Base-by-base conservation (phyloP, 2,888 invertebrate species). In the Yponomeuta plumbellus region DNA sequence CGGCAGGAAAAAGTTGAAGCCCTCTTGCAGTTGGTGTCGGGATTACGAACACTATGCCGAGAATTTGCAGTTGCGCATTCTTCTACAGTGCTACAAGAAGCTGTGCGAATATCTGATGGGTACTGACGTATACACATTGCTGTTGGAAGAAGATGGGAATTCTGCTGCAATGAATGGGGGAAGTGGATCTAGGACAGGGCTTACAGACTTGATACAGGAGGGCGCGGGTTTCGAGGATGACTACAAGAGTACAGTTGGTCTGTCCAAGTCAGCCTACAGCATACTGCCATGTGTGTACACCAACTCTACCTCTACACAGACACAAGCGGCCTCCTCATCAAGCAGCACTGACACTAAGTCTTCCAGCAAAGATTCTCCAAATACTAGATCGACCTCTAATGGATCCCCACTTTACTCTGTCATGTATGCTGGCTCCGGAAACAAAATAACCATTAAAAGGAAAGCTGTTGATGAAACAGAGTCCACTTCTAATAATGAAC, bases 1-100 rank as follows among this genome's bases (percentile, higher is more conserved):
- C 63, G 96, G 96, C 4, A 94, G 95, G 73, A 97, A 97, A 86
- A 95, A 95, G 80, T 91, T 97, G 64, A 96, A 96, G 78, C 97
- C 97, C 0, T 93, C 95, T 0, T 98, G 98, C 82, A 92, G 93
- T 73, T 95, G 95, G 94, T 98, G 98, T 83, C 95, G 95, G 82
- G 96, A 97, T 77, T 96, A 96, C 76, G 94, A 94, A 57, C 94
- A 94, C 70, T 97, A 97, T 82, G 92, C 93, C 66, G 97, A 97
- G 82, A 97, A 97, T 83, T 94, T 94, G 70, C 94, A 96, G 74
- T 88, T 97, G 75, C 93, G 96, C 66, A 95, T 96, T 74, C 91
- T 97, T 61, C 86, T 98, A 68, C 95, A 96, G 82, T 97, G 97
- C 86, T 98, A 97, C 80, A 96, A 96, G 84, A 96, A 96, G 78